phyloP scores from a whole-genome alignment of 1,140 invertebrate species.

The Ylistrum balloti region DNA sequence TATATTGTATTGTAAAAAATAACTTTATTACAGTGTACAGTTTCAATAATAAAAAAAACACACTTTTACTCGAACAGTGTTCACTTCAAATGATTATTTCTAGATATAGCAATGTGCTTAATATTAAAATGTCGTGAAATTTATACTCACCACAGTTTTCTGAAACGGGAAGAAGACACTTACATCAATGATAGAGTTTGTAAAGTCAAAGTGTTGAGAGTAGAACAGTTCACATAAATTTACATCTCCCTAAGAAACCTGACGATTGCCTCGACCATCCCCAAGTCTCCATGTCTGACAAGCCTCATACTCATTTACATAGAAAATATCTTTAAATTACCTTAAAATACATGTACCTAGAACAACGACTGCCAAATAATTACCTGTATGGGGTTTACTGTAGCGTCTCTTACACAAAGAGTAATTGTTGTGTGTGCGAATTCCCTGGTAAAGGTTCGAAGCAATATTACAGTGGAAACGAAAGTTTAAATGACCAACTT shows the following conservation, averaged over 20 bases:
- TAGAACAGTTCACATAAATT: neutral
- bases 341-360: neutral
- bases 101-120: neutral
- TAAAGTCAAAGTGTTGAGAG: neutral
- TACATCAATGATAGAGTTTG: neutral
- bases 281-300: neutral
- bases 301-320: neutral
- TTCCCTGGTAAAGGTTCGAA: neutral
- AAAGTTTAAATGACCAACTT: conserved; percentile 14
- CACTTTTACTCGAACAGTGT: no score
- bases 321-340: neutral
- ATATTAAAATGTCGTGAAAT: neutral
- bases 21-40: no score
- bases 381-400: neutral
- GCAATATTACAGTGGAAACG: neutral
- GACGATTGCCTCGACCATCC: neutral
- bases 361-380: neutral
- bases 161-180: neutral
- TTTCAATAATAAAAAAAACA: no score
- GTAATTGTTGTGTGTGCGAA: neutral
- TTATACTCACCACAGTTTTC: conserved; percentile 15
- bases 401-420: neutral
- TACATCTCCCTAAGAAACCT: neutral
- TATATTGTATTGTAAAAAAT: no score
- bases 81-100: no score